phyloP scores from a whole-genome alignment of 2,113 vertebrate species.

The Protobothrops mucrosquamatus region DNA sequence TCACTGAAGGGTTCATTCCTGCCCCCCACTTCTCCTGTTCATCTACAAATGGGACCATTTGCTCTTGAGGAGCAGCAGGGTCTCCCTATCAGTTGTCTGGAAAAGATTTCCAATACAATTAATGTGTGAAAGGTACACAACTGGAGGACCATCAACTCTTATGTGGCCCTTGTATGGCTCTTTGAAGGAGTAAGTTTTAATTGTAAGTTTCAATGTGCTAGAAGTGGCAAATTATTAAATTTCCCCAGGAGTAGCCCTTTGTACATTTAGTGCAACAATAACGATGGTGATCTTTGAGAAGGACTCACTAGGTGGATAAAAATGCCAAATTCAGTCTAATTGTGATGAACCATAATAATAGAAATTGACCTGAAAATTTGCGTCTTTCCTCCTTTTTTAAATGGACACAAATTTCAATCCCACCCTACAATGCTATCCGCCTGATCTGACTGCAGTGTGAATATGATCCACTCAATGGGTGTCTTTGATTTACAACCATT shows the following conservation, averaged over 20 bases:
- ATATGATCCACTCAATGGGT: no score
- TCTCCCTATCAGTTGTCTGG: background rate
- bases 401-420: background rate
- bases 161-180: background rate
- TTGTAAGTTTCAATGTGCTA: background rate
- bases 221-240: background rate
- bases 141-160: background rate
- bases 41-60: background rate
- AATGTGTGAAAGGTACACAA: background rate
- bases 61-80: no score
- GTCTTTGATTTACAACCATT: no score
- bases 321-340: no score
- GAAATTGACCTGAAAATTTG: background rate
- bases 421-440: background rate
- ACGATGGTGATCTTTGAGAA: background rate
- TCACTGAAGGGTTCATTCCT: background rate
- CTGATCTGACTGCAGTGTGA: background rate
- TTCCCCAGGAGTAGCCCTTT: background rate
- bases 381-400: background rate
- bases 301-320: no score
- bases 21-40: background rate
- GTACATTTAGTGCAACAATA: background rate
- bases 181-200: background rate
- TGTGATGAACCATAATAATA: background rate
- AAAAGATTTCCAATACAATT: background rate